Conservation (phyloP, 1,140 invertebrate genomes). For the Conus betulinus region DNA sequence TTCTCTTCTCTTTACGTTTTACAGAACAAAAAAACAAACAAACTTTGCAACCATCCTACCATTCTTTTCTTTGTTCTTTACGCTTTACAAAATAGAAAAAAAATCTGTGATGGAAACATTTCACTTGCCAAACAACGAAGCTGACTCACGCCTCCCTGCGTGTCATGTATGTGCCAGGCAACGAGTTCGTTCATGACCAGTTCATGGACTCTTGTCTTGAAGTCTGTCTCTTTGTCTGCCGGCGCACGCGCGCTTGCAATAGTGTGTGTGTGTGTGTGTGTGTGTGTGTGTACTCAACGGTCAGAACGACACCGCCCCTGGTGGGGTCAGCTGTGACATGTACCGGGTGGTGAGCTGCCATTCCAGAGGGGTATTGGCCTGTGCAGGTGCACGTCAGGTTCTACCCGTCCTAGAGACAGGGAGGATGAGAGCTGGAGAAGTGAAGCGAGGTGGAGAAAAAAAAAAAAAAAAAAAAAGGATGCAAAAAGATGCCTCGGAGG, state of each 20-base stretch:
- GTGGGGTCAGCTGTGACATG: slow-evolving; percentile 33
- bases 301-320: slow-evolving; percentile 14
- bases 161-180: slow-evolving; percentile 21
- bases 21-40: too few relatives aligned
- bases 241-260: too few relatives aligned
- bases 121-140: too few relatives aligned
- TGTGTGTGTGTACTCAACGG: too few relatives aligned
- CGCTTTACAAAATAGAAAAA: too few relatives aligned
- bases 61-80: too few relatives aligned
- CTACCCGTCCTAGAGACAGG: neutral
- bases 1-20: too few relatives aligned
- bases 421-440: too few relatives aligned
- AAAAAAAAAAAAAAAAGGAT: neutral
- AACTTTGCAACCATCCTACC: too few relatives aligned
- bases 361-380: slow-evolving; percentile 16
- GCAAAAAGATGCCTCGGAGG: neutral
- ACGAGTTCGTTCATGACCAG: neutral
- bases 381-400: slow-evolving; percentile 25
- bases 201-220: slow-evolving; percentile 14
- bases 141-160: neutral
- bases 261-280: too few relatives aligned
- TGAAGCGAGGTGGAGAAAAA: neutral
- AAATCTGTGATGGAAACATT: too few relatives aligned
- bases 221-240: too few relatives aligned
- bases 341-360: slow-evolving; percentile 33